Conservation (phyloP, 1,140 invertebrate species). For the Babylonia areolata region DNA sequence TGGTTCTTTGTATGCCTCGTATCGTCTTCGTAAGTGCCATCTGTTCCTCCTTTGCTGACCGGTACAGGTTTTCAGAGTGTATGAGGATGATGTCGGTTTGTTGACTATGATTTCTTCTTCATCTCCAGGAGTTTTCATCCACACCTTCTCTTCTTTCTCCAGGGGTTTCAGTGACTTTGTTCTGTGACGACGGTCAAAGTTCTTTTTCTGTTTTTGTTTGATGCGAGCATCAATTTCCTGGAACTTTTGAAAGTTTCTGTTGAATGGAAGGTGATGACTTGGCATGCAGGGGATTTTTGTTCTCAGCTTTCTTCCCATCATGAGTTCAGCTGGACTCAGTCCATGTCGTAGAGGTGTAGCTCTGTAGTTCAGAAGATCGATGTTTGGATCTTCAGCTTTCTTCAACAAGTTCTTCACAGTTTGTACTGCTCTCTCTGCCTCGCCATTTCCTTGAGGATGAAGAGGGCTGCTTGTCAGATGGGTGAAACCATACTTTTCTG, state of each 20-base stretch:
- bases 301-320: conserved; percentile 49
- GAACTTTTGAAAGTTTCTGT: neutral
- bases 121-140: neutral
- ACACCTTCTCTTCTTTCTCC: neutral
- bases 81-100: too few relatives aligned
- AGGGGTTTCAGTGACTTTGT: neutral
- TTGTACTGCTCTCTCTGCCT: conserved; percentile 53
- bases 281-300: neutral
- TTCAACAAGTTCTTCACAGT: conserved; percentile 50
- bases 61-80: too few relatives aligned
- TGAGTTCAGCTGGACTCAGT: conserved; percentile 41
- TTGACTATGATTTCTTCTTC: neutral
- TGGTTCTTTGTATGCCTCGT: neutral
- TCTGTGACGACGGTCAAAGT: neutral
- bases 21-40: neutral
- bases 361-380: conserved; percentile 45
- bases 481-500: conserved; percentile 48
- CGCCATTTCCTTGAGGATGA: conserved; percentile 54
- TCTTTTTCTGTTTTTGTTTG: neutral
- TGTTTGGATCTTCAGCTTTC: conserved; percentile 46
- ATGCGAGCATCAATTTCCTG: neutral
- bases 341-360: conserved; percentile 39
- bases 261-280: neutral
- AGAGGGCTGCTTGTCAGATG: conserved; percentile 47
- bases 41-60: too few relatives aligned